Evolutionary conservation across 2,797 vertebrate genomes (phyloP), one percentile per base, ranked within the genome.

Genomic region (Novumbra hubbsi): DNA sequence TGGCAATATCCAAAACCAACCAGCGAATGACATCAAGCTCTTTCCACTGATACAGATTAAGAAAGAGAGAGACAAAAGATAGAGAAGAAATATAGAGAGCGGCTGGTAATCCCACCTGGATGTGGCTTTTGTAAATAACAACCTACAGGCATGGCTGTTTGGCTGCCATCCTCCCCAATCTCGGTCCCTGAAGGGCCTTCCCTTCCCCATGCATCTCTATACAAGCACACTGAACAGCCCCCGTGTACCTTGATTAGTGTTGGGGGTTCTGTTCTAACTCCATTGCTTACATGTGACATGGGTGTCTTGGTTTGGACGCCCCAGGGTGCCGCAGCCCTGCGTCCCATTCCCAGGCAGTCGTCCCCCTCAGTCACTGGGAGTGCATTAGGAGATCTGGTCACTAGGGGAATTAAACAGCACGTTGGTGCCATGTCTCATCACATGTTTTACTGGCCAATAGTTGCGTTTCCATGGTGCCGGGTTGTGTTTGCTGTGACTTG

Each of bases 51-150:
- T 89, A 90, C 11, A 32, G 85, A 79, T 85, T 87, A 74, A 76
- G 81, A 1, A n/a, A 12, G n/a, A 12, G n/a, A 24, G 52, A 55
- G 50, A n/a, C 11, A 16, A 15, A 49, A 71, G 90, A 90, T 89
- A 90, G 19, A 55, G 90, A 91, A 89, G 90, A 91, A 89, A 90
- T 4, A 67, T 85, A 80, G 85, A 88, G 77, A 75, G 81, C 84
- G 88, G 87, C 87, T 81, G 66, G 84, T 88, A 93, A 91, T 93
- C 92, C 92, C 93, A 91, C 90, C 90, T 92, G 92, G 88, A 90
- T 89, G 83, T 91, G 88, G 85, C 88, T 87, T 92, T 92, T 88
- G 85, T 87, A 88, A 89, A 89, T 93, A 94, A 94, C 93, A 94
- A 92, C 91, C 90, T 84, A 68, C 75, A 80, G 89, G 87, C 89